Base-by-base conservation (phyloP, 2,113 vertebrate species). In the Cygnus buccinator region DNA sequence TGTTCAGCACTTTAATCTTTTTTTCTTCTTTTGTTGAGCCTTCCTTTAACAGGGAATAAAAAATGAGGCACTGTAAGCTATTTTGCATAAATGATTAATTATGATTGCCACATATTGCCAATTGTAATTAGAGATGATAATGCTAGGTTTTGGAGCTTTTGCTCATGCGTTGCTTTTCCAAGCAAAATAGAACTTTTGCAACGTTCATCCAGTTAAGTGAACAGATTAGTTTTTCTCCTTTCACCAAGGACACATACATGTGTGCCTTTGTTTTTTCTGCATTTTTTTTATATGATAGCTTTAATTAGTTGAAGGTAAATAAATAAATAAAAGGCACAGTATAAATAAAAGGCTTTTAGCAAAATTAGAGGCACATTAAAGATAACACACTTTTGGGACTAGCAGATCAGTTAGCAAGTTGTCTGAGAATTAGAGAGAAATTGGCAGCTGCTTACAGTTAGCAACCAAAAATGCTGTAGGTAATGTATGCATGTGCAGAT, bases 41-140 rank as follows among this genome's bases (percentile, higher is more conserved):
- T 90, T 97, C 92, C 68, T 97, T 97, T 96, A 97, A 97, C 92
- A 90, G 95, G 95, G 96, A 97, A 94, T 97, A 97, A 97, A 97
- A 97, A 97, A 97, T 92, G 93, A 97, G 93, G 90, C 93, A 96
- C 96, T 97, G 95, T 97, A 97, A 97, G 92, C 86, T 95, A 81
- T 93, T 97, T 95, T 97, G 88, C 94, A 92, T 97, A 97, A 97
- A 97, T 84, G 93, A 97, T 97, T 97, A 96, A 97, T 97, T 97
- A 96, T 87, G 77, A 95, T 96, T 93, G 81, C 91, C 89, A 96
- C 91, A 96, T 96, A 97, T 97, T 97, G 97, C 96, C 95, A 96
- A 72, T 95, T 97, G 95, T 97, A 97, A 97, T 97, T 97, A 97
- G 96, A 94, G 94, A 94, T 97, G 96, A 95, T 97, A 96, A 97